Evolutionary conservation across 2,888 invertebrate species (phyloP), one percentile per base, ranked within the genome.

Genomic region (Glaucopsyche alexis): DNA sequence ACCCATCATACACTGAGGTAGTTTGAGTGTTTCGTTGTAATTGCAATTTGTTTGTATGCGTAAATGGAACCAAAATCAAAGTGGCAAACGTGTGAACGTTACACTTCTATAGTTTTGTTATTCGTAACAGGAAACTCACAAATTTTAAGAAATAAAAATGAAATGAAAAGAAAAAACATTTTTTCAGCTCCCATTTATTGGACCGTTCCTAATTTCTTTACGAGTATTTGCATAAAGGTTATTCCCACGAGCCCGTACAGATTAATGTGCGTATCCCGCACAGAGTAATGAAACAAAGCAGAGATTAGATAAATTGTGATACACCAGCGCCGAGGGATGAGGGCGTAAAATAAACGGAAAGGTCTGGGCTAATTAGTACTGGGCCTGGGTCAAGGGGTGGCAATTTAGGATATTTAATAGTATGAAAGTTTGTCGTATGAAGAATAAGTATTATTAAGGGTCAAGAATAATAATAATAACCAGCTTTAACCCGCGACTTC

Each of bases 251-350:
- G 19, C 16, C 52, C 16, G 8, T 52, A 16, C 52, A 16, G 55
- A 19, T 55, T 29, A 29, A 29, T 55, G 55, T 6, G 7, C 29
- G 60, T 47, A 47, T 47, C 11, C 9, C 11, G 47, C 13, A 55
- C 19, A 60, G 29, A 14, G 60, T 60, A 60, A 60, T 60, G 13
- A 60, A 60, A 60, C 7, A 60, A 60, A 60, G 47, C 13, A 47
- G 60, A 60, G 60, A 60, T 60, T 38, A 60, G 60, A 38, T 60
- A 60, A 60, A 60, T 60, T 60, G 60, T 13, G 60, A 60, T 60
- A 60, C 11, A 9, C 9, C 47, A 29, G 29, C 16, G 29, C 29
- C 55, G 13, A 60, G 60, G 60, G 29, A 13, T 38, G 14, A 60
- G 29, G 13, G 29, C 7, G 29, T 16, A 13, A 29, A 38, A 60